Evolutionary conservation across 92 coral and sea anemone species (phyloP), one percentile per base, ranked within the genome.

Genomic region (Umimayanthus kanabou): DNA sequence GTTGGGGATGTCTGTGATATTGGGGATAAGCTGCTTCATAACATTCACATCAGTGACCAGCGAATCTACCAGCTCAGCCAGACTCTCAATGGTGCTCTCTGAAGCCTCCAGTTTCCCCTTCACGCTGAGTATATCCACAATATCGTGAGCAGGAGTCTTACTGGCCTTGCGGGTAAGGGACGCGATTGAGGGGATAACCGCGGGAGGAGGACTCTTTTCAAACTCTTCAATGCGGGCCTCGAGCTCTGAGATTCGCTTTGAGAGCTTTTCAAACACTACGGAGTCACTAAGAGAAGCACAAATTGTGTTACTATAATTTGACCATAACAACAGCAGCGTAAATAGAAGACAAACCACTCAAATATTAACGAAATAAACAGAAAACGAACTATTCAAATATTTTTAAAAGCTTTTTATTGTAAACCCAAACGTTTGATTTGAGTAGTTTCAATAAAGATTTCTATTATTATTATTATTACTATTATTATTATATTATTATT

Each of bases 131-230:
- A 94, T 76, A 43, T 95, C 95, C 92, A 92, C 89, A 86, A 97
- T 92, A 86, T 97, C 99, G 8, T 94, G 95, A 10, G 99, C 99
- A 0, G 99, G 97, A 4, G 98, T 97, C 76, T 87, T 95, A 79
- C 95, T 90, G 42, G 93, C 98, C 73, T 90, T 93, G 79, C 96
- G 90, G 25, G 93, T 88, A 86, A 91, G 85, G 37, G 94, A 96
- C 29, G 95, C 98, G 33, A 89, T 93, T 42, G 91, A 94, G 10
- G 93, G 79, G 20, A 76, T 70, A 67, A 88, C 77, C 28, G 67
- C 70, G 55, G 88, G 89, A 73, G 40, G 89, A 9, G 90, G 92
- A 22, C 70, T 86, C 25, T 85, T 85, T 37, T 92, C 98, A 65
- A 95, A 85, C 25, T 84, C 88, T 20, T 97, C 98, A 64, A 97